Conservation (phyloP, 2,888 invertebrate species). For the Coelogynopora nodosa region DNA sequence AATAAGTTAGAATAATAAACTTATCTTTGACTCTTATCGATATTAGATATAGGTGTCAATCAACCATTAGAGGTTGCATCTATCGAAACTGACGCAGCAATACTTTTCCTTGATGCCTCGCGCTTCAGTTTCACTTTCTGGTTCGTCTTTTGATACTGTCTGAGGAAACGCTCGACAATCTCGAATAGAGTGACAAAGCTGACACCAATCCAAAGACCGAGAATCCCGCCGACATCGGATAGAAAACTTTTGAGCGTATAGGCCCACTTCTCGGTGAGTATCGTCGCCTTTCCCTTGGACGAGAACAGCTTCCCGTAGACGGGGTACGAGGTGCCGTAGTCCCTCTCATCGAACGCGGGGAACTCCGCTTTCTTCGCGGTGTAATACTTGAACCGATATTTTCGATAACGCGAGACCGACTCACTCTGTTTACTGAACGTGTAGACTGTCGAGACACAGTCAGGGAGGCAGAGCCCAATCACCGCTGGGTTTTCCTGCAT, state of each 20-base stretch:
- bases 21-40: too few species aligned
- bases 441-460: not conserved
- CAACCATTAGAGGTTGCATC: too few species aligned
- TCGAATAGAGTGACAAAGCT: not conserved
- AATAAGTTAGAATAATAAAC: too few species aligned
- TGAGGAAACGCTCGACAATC: not conserved
- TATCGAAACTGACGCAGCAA: not conserved
- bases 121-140: not conserved
- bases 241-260: not conserved
- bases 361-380: not conserved
- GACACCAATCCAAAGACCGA: not conserved
- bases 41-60: too few species aligned
- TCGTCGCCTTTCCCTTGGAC: not conserved
- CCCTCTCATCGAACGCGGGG: not conserved
- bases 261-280: not conserved
- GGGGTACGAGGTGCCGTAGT: not conserved
- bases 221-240: not conserved
- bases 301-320: not conserved
- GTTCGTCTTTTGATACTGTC: not conserved
- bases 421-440: conserved; percentile 7
- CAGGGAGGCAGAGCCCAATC: not conserved
- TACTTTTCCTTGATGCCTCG: not conserved
- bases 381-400: not conserved
- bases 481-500: not conserved
- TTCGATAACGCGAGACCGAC: not conserved